Evolutionary conservation across 2,888 invertebrate species (phyloP), one percentile per base, ranked within the genome.

Genomic region (Carpatolechia fugitivella): DNA sequence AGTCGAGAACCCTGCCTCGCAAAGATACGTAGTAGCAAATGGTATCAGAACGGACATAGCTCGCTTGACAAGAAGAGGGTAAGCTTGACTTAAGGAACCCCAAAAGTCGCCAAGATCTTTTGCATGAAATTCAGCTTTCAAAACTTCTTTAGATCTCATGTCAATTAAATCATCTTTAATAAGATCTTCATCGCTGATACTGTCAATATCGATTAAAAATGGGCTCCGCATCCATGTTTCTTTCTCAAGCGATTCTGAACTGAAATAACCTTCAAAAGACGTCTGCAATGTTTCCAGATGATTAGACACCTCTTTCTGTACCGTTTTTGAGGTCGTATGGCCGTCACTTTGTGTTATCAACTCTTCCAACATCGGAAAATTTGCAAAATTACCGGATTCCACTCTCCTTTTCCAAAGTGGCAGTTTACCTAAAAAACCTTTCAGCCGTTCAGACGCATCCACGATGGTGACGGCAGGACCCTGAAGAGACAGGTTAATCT

Each of bases 1-100:
- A 53, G 48, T 36, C 51, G 52, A 58, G 46, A 60, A 60, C 44
- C 58, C 55, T 59, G 56, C 56, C 44, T 60, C 56, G 52, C 59
- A 56, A 40, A 62, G 62, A 54, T 61, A 57, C 30, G 56, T 63
- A 47, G 60, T 60, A 20, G 58, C 58, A 61, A 61, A 56, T 47
- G 61, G 52, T 52, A 61, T 56, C 54, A 56, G 52, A 56, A 60
- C 54, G 36, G 55, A 56, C 55, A 51, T 58, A 41, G 59, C 57
- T 59, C 51, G 54, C 49, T 57, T 58, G 46, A 54, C 57, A 54
- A 58, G 52, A 54, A 38, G 51, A 50, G 56, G 55, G 54, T 61
- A 61, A 58, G 58, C 58, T 55, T 52, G 40, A 48, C 50, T 53
- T 30, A 59, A 56, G 52, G 48, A 50, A 57, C 56, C 51, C 55